Conservation (phyloP, 1,140 invertebrate species). For the Whitmania pigra region DNA sequence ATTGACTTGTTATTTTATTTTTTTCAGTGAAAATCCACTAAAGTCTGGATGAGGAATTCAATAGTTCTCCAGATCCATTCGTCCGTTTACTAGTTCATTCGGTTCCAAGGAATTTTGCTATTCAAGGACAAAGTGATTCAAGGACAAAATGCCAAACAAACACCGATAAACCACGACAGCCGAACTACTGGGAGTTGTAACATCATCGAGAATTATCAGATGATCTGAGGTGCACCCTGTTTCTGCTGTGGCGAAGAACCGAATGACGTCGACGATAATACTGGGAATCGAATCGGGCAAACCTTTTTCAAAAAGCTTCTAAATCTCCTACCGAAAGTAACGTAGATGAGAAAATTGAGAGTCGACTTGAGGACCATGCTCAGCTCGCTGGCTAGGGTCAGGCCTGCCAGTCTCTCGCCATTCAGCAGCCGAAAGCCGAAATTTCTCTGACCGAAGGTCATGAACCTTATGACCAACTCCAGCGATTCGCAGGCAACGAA, state of each 20-base stretch:
- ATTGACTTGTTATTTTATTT: too few relatives aligned
- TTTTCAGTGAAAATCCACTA: too few relatives aligned
- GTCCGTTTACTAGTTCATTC: too few relatives aligned
- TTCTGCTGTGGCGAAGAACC: not conserved
- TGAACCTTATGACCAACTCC: constrained; percentile 18
- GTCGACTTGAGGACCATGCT: constrained; percentile 22
- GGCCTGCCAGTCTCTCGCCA: not conserved
- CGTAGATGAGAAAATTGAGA: constrained; percentile 32
- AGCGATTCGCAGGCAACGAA: constrained; percentile 23
- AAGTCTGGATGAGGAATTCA: too few relatives aligned
- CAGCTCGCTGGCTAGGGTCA: constrained; percentile 12
- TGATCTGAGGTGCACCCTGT: not conserved
- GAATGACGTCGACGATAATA: not conserved
- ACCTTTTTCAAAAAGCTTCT: constrained; percentile 22
- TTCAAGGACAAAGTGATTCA: too few relatives aligned
- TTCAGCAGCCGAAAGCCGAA: constrained; percentile 4
- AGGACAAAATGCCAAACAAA: too few relatives aligned
- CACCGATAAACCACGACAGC: too few relatives aligned
- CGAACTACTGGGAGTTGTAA: not conserved
- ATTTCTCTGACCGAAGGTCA: constrained; percentile 9
- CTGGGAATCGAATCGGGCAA: not conserved
- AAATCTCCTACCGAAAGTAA: constrained; percentile 30
- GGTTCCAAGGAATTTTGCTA: too few relatives aligned
- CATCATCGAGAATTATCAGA: not conserved
- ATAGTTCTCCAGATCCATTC: too few relatives aligned